Evolutionary conservation across 1,140 invertebrate species (phyloP), one percentile per base, ranked within the genome.

Genomic region (Euura lappo): DNA sequence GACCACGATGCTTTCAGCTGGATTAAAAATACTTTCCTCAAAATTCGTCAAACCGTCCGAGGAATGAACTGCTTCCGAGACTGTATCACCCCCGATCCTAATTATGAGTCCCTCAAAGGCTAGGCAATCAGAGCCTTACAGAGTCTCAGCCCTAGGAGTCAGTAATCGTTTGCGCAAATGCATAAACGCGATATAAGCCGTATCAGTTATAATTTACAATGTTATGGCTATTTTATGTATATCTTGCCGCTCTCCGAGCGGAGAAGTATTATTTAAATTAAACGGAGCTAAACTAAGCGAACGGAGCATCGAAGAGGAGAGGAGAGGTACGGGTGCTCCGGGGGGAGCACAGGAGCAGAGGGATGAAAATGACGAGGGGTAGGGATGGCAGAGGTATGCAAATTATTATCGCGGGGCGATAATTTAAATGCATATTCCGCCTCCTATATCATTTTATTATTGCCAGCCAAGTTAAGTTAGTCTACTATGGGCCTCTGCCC

Each of bases 171-270:
- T 72, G 77, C 68, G 80, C 71, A 74, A 72, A 74, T 75, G 74
- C 72, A 75, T 73, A 71, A 65, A 45, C 77, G 77, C 81, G 81
- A 84, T 83, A 83, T 87, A 87, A 87, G 85, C 86, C 85, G 83
- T 87, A 88, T 87, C 86, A 86, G 85, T 86, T 86, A 87, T 87
- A 88, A 88, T 88, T 88, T 88, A 87, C 84, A 87, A 86, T 85
- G 87, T 88, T 88, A 88, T 87, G 86, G 87, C 87, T 81, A 86
- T 87, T 87, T 87, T 88, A 88, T 88, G 87, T 88, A 88, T 87
- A 88, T 88, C 85, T 86, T 84, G 82, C 74, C 79, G 75, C 71
- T 44, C 69, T 47, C 72, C 64, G 69, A 45, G 68, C 76, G 78
- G 80, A 84, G 84, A 87, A 87, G 85, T 87, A 88, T 88, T 88